phyloP scores from a whole-genome alignment of 2,888 invertebrate genomes.

The Drosophila rellima region DNA sequence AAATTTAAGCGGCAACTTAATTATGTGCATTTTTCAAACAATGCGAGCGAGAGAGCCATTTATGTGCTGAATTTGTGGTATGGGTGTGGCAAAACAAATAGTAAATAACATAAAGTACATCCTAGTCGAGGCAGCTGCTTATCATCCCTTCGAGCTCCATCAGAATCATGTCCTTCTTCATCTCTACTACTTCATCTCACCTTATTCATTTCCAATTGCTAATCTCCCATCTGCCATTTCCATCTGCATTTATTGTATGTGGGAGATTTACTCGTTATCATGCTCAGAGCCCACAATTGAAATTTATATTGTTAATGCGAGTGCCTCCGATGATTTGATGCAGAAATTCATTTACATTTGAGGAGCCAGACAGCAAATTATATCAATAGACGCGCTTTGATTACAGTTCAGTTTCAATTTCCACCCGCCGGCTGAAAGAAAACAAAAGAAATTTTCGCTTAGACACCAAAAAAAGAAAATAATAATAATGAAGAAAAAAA shows the following conservation, averaged over 20 bases:
- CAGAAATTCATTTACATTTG: constrained; percentile 74
- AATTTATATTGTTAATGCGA: constrained; percentile 74
- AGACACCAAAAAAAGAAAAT: constrained; percentile 16
- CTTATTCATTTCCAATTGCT: neutral
- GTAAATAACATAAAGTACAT: neutral
- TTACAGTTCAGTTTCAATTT: constrained; percentile 80
- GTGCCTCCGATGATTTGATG: constrained; percentile 64
- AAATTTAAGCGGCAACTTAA: constrained; percentile 67
- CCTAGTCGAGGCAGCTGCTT: neutral
- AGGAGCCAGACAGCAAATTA: constrained; percentile 43
- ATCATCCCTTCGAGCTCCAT: neutral
- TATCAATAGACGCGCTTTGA: constrained; percentile 78
- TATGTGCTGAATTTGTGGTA: neutral
- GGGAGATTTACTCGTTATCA: constrained; percentile 22
- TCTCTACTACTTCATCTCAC: no score
- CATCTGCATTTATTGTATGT: neutral
- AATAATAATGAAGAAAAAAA: constrained; percentile 13
- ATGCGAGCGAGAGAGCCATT: constrained; percentile 11
- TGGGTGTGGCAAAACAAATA: neutral
- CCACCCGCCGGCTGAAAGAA: constrained; percentile 58
- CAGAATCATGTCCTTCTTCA: constrained; percentile 4
- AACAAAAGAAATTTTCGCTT: constrained; percentile 64
- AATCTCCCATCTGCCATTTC: neutral
- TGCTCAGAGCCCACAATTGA: constrained; percentile 44
- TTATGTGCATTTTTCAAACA: constrained; percentile 59